A percentile compares a stretch with the other conserved stretches of the same genome.
These are phyloP conservation scores for Pogonocherus hispidulus DNA, from an alignment of 2,888 invertebrate genomes.

Conservation along the genomic window DNA sequence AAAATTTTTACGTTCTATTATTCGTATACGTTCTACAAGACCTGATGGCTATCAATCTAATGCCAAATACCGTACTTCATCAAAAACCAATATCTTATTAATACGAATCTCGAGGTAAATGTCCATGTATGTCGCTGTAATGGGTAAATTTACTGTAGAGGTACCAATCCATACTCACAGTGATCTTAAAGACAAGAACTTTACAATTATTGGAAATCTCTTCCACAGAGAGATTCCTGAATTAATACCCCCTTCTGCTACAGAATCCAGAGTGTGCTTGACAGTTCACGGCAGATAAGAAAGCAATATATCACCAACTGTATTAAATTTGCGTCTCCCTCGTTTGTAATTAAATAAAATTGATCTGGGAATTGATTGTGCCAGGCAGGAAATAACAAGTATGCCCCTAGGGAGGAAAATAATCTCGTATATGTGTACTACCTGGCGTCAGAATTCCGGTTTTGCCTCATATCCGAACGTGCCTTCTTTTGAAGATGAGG, in stretches of 20 bases:
- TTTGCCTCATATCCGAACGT: not conserved
- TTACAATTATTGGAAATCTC: constrained; percentile 22
- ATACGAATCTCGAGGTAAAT: too few species aligned
- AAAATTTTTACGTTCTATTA: too few species aligned
- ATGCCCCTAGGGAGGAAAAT: not conserved
- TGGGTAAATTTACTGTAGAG: too few species aligned
- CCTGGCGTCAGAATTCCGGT: not conserved
- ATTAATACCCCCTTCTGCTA: constrained; percentile 8
- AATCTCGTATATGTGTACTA: not conserved
- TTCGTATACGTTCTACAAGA: too few species aligned
- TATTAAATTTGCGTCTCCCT: constrained; percentile 12
- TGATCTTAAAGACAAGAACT: constrained; percentile 12
- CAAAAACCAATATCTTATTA: too few species aligned
- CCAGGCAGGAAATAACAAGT: constrained; percentile 3
- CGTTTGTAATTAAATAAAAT: constrained; percentile 22
- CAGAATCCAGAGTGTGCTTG: not conserved
- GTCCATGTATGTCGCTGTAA: too few species aligned
- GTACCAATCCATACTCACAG: too few species aligned
- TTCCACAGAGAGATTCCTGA: constrained; percentile 11
- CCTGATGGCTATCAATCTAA: too few species aligned
- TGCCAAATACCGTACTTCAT: too few species aligned
- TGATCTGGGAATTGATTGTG: not conserved
- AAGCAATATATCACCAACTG: constrained; percentile 21
- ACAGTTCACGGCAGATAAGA: constrained; percentile 18
- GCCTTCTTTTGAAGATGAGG: not conserved